Base-by-base conservation (phyloP, 2,888 invertebrate genomes). In the Kryphioiulus occultus region DNA sequence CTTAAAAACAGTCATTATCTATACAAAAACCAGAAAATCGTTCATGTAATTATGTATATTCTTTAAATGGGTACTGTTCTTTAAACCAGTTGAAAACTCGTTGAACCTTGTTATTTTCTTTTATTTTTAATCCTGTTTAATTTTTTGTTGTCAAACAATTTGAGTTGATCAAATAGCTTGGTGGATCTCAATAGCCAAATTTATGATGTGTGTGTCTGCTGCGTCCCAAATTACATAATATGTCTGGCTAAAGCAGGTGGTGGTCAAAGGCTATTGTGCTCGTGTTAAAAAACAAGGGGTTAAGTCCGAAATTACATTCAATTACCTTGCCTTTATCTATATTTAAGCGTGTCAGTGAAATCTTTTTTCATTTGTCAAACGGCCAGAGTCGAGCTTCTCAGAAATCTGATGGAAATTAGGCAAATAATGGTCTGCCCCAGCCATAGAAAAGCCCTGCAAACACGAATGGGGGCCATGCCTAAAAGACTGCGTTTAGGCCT, bases 361-460 rank as follows among this genome's bases (percentile, higher is more conserved):
- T 68, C 68, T 68, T 68, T n/a, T 68, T 68, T 68, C 68, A 68
- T 68, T 26, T 68, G 68, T 68, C 68, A 68, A 68, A 68, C 68
- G 2, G 68, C 68, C 26, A 9, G 9, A 26, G 68, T 68, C 68
- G 68, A 68, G 68, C 68, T 68, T 68, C 68, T 68, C 1, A 26
- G 68, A 68, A 53, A 68, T 68, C 68, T 68, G 22, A 68, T 68
- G 68, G 68, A 68, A 68, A 68, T 68, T 68, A 9, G 22, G 68
- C 68, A 68, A 68, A 22, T 68, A 68, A 68, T 68, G 68, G 53
- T 53, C 53, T 53, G 53, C n/a, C 53, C 53, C 17, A n/a, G 53
- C 19, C n/a, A 53, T n/a, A 19, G 53, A 53, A 53, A 53, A 68
- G 68, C 47, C 47, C 1, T 47, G 47, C 47, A 3, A 17, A 9